These are phyloP conservation scores for Drosophila differens DNA, from an alignment of 2,888 invertebrate species.

Conservation along the genomic window DNA sequence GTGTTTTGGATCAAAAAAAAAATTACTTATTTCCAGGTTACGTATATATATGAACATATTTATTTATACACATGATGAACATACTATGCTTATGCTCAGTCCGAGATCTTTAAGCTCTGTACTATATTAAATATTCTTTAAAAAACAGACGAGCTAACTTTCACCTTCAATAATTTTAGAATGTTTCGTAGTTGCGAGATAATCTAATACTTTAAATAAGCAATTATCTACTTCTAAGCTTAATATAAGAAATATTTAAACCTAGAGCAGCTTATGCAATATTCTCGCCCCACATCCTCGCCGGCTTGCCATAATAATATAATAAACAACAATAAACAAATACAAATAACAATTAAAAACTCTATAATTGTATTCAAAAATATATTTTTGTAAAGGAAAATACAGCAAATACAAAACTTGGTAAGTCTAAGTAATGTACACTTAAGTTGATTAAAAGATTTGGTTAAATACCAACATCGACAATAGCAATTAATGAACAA, in stretches of 20 bases:
- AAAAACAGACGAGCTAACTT: neutral
- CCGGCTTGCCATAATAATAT: slow-evolving; percentile 3
- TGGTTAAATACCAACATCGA: slow-evolving; percentile 54
- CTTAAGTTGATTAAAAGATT: slow-evolving; percentile 54
- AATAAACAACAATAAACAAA: neutral
- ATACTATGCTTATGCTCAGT: neutral
- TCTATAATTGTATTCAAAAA: slow-evolving; percentile 58
- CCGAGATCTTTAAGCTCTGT: neutral
- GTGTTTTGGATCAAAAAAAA: neutral
- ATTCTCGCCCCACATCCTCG: neutral
- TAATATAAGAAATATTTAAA: neutral
- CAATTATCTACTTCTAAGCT: neutral
- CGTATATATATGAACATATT: neutral
- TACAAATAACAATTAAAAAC: slow-evolving; percentile 19
- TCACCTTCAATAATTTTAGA: neutral
- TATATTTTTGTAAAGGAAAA: slow-evolving; percentile 80
- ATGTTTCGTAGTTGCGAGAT: neutral
- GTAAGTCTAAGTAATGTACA: slow-evolving; percentile 61
- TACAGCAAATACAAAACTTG: slow-evolving; percentile 70
- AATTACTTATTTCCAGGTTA: neutral
- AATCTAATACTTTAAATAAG: neutral
- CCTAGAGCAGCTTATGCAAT: neutral
- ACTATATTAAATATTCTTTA: neutral
- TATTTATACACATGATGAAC: neutral
- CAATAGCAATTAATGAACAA: slow-evolving; percentile 45